These are phyloP conservation scores for Phrynocephalus guinanensis DNA, from an alignment of 2,797 vertebrate genomes.

Conservation along the genomic window DNA sequence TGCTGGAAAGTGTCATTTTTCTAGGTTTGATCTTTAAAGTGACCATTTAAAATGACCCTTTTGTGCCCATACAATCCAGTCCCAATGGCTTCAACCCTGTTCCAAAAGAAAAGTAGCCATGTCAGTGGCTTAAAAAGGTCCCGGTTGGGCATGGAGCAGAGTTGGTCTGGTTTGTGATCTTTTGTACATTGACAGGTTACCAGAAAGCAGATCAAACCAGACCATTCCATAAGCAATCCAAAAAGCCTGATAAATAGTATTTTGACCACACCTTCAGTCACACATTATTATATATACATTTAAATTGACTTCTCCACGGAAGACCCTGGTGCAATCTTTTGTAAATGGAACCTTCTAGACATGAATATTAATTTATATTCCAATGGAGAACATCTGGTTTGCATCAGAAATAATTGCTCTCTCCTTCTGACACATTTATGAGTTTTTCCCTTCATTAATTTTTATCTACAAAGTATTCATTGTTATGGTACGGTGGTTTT, in stretches of 20 bases:
- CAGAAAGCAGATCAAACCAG: neutral
- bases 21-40: no score
- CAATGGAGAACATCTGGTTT: conserved; percentile 70
- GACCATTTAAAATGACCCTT: no score
- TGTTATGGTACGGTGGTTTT: conserved; percentile 72
- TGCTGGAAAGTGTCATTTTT: no score
- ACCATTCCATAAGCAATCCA: no score
- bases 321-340: conserved; percentile 36
- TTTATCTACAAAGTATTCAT: conserved; percentile 74
- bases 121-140: no score
- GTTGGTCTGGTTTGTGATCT: neutral
- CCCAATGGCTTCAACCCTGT: no score
- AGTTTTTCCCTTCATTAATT: conserved; percentile 76
- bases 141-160: no score
- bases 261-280: neutral
- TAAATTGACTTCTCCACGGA: conserved; percentile 3
- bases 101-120: no score
- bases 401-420: conserved; percentile 74
- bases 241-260: no score
- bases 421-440: conserved; percentile 76
- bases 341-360: conserved; percentile 47
- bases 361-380: conserved; percentile 64
- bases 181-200: neutral
- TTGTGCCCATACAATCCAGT: no score
- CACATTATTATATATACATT: neutral